Evolutionary conservation across 1,140 invertebrate species (phyloP).

Genomic region (Ephestia elutella): DNA sequence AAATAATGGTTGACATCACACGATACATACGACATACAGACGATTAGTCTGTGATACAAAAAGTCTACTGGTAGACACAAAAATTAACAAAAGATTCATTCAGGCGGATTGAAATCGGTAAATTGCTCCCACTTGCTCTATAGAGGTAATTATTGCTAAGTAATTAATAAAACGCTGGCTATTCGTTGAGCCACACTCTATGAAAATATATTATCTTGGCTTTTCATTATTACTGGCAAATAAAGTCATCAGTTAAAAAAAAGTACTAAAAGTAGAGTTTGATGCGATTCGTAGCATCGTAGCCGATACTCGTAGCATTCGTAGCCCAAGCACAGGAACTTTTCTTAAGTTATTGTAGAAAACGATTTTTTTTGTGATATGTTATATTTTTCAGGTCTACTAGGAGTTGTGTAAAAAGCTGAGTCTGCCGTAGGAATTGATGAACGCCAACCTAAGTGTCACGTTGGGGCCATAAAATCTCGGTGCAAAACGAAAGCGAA

Average conservation of each 20-base stretch:
- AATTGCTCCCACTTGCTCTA: constrained; percentile 41
- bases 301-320: too few species aligned
- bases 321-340: too few species aligned
- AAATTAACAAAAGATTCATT: constrained; percentile 61
- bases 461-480: constrained; percentile 11
- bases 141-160: constrained; percentile 34
- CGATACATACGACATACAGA: too few species aligned
- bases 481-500: constrained; percentile 5
- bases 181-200: neutral
- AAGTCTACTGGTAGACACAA: constrained; percentile 26
- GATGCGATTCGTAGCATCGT: too few species aligned
- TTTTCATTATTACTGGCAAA: too few species aligned
- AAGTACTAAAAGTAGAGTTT: too few species aligned
- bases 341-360: too few species aligned
- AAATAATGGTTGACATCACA: too few species aligned
- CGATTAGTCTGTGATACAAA: too few species aligned
- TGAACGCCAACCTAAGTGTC: constrained; percentile 5
- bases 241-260: too few species aligned
- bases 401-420: neutral
- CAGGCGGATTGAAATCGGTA: constrained; percentile 46
- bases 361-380: too few species aligned
- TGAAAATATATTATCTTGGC: too few species aligned
- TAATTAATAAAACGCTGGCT: constrained; percentile 21
- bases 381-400: neutral
- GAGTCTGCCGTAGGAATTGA: neutral